Base-by-base conservation (phyloP, 2,113 vertebrate genomes). In the Lophotis ruficrista region DNA sequence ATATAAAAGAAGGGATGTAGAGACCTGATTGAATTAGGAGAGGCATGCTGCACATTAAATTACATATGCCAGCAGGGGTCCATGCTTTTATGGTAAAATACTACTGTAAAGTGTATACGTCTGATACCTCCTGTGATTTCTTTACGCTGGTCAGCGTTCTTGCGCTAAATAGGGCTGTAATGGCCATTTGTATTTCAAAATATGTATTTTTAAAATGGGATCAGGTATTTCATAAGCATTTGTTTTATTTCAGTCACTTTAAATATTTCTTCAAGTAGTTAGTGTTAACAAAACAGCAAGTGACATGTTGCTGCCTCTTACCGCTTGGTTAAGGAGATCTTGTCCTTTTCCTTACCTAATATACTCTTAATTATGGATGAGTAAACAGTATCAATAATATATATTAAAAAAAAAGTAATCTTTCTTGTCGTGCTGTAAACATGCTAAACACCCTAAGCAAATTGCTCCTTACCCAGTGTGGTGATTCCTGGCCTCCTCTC, bases 11-110 rank as follows among this genome's bases (percentile, higher is more conserved):
- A 97, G 97, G 98, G 98, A 99, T 98, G 98, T 98, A 98, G 98
- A 98, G 98, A 98, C 98, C 98, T 99, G 99, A 99, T 99, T 99
- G 98, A 99, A 99, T 99, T 99, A 99, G 97, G 97, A 98, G 97
- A 99, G 96, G 98, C 98, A 98, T 97, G 96, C 97, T 98, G 98
- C 98, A 99, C 98, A 99, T 99, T 99, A 99, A 98, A 98, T 98
- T 98, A 98, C 98, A 98, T 98, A 98, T 97, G 97, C 98, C 98
- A 99, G 98, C 98, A 98, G 98, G 98, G 98, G 97, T 98, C 97
- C 97, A 95, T 97, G 98, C 97, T 97, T 98, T 97, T 96, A 98
- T 97, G 94, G 96, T 97, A 97, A 98, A 97, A 97, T 98, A 96
- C 93, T 97, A 95, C 91, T 96, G 91, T 97, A 61, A 85, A 93